Evolutionary conservation across 2,113 vertebrate genomes (phyloP).

Genomic region (Sakesphorus luctuosus): DNA sequence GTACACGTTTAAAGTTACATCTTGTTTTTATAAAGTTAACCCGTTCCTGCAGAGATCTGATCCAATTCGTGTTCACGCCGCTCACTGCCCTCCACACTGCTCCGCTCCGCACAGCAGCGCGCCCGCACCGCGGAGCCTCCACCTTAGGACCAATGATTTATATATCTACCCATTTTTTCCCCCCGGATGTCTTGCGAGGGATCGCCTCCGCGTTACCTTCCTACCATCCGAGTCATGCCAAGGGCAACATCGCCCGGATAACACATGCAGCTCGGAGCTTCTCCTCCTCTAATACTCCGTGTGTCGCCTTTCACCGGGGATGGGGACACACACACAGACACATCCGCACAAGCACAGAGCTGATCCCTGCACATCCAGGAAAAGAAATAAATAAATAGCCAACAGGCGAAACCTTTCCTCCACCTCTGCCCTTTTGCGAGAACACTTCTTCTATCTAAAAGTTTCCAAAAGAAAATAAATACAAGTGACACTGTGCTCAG

Average conservation of each 20-base stretch:
- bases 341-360: neutral
- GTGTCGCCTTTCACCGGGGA: conserved; percentile 22
- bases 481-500: conserved; percentile 88
- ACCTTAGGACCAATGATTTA: neutral
- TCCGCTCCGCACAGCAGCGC: neutral
- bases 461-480: conserved; percentile 87
- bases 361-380: neutral
- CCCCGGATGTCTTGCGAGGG: neutral
- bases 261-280: conserved; percentile 10
- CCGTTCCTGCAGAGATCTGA: neutral
- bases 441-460: conserved; percentile 70
- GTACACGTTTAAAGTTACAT: neutral
- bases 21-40: neutral
- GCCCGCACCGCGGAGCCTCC: neutral
- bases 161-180: neutral
- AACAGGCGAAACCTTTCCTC: neutral
- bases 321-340: neutral
- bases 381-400: conserved; percentile 3
- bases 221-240: neutral
- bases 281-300: conserved; percentile 5
- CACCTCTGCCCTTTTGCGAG: conserved; percentile 25
- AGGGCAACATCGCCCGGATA: conserved; percentile 25
- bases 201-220: neutral
- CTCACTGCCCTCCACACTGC: neutral
- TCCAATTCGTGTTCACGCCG: neutral